Evolutionary conservation across 1,140 invertebrate species (phyloP).

Genomic region (Camponotus floridanus): DNA sequence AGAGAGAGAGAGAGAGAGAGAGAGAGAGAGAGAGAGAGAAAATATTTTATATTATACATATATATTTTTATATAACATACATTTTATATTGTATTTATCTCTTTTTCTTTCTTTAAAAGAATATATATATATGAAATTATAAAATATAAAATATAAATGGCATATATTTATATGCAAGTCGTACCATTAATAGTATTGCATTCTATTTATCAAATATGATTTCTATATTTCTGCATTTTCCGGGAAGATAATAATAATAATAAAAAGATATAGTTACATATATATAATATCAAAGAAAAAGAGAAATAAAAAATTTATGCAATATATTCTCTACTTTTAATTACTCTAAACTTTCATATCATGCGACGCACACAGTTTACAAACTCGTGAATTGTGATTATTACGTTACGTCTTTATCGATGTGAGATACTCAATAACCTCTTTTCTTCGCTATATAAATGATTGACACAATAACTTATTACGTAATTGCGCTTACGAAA

Average conservation of each 20-base stretch:
- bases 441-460: not conserved
- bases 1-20: too few relatives aligned
- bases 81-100: too few relatives aligned
- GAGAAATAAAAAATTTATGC: not conserved
- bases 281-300: not conserved
- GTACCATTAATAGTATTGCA: not conserved
- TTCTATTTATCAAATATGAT: constrained; percentile 6
- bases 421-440: constrained; percentile 25
- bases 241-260: not conserved
- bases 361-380: not conserved
- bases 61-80: too few relatives aligned
- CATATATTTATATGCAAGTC: not conserved
- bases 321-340: not conserved
- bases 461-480: constrained; percentile 17
- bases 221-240: not conserved
- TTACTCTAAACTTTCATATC: not conserved
- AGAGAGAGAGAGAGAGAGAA: too few relatives aligned
- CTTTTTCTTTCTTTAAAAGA: too few relatives aligned
- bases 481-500: not conserved
- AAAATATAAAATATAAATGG: not conserved
- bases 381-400: not conserved
- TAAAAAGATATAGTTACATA: not conserved
- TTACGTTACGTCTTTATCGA: constrained; percentile 37
- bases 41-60: too few relatives aligned
- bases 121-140: too few relatives aligned